Evolutionary conservation across 2,113 vertebrate species (phyloP).

Genomic region (Nyctibius bracteatus): DNA sequence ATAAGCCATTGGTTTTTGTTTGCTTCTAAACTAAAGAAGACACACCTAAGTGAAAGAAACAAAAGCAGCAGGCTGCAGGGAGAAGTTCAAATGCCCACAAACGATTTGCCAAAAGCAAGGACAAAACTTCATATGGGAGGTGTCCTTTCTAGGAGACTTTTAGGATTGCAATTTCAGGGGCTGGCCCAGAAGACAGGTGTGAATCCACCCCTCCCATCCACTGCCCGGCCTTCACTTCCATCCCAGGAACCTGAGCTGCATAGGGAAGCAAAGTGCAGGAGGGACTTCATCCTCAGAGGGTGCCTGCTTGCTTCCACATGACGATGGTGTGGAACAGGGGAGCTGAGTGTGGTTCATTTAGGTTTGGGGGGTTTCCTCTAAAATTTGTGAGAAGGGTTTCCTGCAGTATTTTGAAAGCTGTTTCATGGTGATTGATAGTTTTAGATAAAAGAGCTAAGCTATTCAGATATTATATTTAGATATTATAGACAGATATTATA

Average conservation of each 20-base stretch:
- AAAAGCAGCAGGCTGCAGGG: background rate
- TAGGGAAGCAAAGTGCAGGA: background rate
- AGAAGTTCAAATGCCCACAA: background rate
- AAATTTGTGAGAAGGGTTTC: background rate
- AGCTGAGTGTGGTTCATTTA: background rate
- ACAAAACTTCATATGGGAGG: background rate
- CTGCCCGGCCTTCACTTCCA: background rate
- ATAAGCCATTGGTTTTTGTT: background rate
- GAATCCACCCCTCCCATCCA: background rate
- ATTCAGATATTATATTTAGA: background rate
- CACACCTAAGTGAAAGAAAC: background rate
- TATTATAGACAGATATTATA: background rate
- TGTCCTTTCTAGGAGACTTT: background rate
- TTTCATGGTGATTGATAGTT: background rate
- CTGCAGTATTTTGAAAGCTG: background rate
- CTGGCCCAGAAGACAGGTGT: background rate
- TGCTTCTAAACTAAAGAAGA: background rate
- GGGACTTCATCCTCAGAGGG: background rate
- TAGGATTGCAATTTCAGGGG: background rate
- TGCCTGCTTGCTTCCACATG: background rate
- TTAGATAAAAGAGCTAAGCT: background rate
- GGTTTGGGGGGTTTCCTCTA: background rate
- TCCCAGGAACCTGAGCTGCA: background rate
- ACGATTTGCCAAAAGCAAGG: background rate
- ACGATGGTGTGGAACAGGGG: background rate